Evolutionary conservation across 2,888 invertebrate species (phyloP), one percentile per base, ranked within the genome.

Genomic region (Therioaphis trifolii): DNA sequence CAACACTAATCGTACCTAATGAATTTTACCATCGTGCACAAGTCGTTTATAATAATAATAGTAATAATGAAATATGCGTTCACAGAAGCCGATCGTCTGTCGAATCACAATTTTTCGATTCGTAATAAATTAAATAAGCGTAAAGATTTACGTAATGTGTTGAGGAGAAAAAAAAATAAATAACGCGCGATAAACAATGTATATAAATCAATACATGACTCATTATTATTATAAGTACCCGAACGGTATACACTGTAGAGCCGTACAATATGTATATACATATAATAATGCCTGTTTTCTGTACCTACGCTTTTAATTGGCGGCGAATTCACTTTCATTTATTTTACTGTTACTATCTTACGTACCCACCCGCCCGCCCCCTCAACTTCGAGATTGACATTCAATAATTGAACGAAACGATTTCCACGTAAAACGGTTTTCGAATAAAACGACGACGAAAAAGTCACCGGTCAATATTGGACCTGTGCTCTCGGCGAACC

Each of bases 181-280:
- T 55, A 58, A 58, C 40, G 74, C 24, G 58, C 24, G 58, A 75
- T 58, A 55, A 74, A 58, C 55, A 58, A 21, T 52, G 29, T 18
- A 21, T 35, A 55, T 74, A 74, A 74, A 74, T 74, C 74, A 74
- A 35, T 35, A 55, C 21, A 55, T 40, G 74, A n/a, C 21, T 75
- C 55, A 75, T 75, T 75, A 75, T 40, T 52, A n/a, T n/a, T n/a
- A n/a, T n/a, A n/a, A n/a, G n/a, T 40, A 75, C 18, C 3, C 15
- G 15, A 29, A 55, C 74, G 55, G 29, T 27, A 72, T n/a, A 49
- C 72, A 52, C 72, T 18, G 24, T 35, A 68, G n/a, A n/a, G 12
- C n/a, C 4, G 46, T 2, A 14, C n/a, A 49, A 29, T 43, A 49
- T 5, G 49, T n/a, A 27, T 49, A 24, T 27, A 40, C 29, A n/a